phyloP scores from a whole-genome alignment of 2,888 invertebrate genomes.

The Hydrotaea diabolus region DNA sequence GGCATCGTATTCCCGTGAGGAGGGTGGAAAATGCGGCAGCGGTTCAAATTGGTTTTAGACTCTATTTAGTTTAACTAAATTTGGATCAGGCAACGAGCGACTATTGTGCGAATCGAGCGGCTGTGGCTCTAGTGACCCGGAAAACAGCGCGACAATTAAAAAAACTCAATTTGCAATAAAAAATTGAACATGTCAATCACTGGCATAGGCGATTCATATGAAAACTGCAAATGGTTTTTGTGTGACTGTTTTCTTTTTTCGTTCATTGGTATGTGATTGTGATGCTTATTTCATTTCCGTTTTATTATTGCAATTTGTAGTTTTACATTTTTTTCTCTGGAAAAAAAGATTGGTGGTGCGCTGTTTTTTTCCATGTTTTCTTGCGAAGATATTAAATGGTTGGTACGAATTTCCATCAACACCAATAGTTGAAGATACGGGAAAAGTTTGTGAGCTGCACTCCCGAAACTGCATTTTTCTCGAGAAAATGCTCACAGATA shows the following conservation, averaged over 20 bases:
- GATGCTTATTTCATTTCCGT: background rate
- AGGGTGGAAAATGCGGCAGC: background rate
- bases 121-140: slow-evolving; percentile 55
- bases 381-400: too few relatives aligned
- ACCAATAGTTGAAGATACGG: too few relatives aligned
- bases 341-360: background rate
- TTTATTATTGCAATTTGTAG: slow-evolving; percentile 18
- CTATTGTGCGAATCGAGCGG: background rate
- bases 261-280: background rate
- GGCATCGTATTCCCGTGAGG: background rate
- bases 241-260: background rate
- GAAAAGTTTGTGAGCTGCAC: too few relatives aligned
- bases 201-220: slow-evolving; percentile 50
- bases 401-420: too few relatives aligned
- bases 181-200: slow-evolving; percentile 64
- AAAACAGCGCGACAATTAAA: slow-evolving; percentile 63
- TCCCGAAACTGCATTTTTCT: too few relatives aligned
- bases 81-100: background rate
- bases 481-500: too few relatives aligned
- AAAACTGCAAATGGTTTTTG: slow-evolving; percentile 1
- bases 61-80: slow-evolving; percentile 38
- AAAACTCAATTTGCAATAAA: slow-evolving; percentile 64
- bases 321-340: background rate
- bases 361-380: background rate
- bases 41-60: slow-evolving; percentile 28